Percentiles rank a stretch among this genome's conserved stretches.
Conservation (phyloP, 2,888 invertebrate genomes). For the Arenicola marina region DNA sequence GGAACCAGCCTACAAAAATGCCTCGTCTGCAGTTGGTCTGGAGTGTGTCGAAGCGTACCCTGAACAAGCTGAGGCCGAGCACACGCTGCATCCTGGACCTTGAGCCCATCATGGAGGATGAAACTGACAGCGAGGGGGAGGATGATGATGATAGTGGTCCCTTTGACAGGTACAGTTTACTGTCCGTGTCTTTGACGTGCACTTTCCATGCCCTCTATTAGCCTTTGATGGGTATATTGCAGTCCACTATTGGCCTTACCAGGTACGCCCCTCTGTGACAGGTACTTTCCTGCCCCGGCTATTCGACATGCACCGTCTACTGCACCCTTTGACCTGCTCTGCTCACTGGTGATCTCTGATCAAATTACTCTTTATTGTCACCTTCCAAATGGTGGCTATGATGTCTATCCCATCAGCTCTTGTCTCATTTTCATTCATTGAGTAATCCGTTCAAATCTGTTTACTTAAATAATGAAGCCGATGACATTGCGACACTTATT, state of each 20-base stretch:
- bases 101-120: conserved; percentile 36
- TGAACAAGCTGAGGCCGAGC: conserved; percentile 34
- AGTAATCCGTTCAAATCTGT: no score
- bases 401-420: no score
- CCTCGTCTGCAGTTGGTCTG: conserved; percentile 32
- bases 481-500: no score
- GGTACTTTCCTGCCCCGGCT: no score
- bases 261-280: no score
- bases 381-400: no score
- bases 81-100: conserved; percentile 28
- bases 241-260: background rate
- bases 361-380: no score
- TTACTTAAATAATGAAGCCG: no score
- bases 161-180: conserved; percentile 29
- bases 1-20: conserved; percentile 24
- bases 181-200: background rate
- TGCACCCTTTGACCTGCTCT: no score
- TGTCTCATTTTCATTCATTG: no score
- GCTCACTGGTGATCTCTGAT: no score
- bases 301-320: no score
- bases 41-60: conserved; percentile 34
- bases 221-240: background rate
- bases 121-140: conserved; percentile 14
- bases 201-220: background rate
- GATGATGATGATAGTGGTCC: conserved; percentile 30